Evolutionary conservation across 2,888 invertebrate species (phyloP).

Genomic region (Nephrotoma flavescens): DNA sequence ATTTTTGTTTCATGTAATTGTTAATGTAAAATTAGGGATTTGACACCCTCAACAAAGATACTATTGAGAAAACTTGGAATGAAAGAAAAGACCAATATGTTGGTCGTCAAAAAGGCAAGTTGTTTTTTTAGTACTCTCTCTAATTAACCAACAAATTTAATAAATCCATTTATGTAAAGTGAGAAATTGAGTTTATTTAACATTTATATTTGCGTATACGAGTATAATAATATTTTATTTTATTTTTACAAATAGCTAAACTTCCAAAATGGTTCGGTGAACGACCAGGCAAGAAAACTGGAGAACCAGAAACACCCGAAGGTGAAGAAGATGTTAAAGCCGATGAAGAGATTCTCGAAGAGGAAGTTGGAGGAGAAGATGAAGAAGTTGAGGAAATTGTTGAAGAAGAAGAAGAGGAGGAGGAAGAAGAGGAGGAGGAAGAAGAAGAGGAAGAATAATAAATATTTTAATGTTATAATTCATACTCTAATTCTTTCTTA

Average conservation of each 20-base stretch:
- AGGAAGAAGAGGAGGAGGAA: slow-evolving; percentile 31
- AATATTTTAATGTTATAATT: slow-evolving; percentile 16
- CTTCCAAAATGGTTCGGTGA: slow-evolving; percentile 94
- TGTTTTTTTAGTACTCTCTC: slow-evolving; percentile 11
- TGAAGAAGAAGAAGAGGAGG: slow-evolving; percentile 49
- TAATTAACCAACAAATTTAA: neutral
- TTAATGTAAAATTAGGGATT: slow-evolving; percentile 51
- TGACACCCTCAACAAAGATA: slow-evolving; percentile 70
- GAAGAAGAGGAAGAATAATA: slow-evolving; percentile 29
- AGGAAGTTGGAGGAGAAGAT: slow-evolving; percentile 61
- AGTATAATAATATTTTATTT: neutral
- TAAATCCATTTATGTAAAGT: slow-evolving; percentile 7
- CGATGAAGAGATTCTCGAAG: slow-evolving; percentile 53
- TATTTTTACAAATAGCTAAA: slow-evolving; percentile 48
- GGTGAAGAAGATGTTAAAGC: slow-evolving; percentile 79
- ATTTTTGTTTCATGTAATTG: neutral
- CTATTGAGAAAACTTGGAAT: slow-evolving; percentile 73
- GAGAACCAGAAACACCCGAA: slow-evolving; percentile 78
- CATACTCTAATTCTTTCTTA: slow-evolving; percentile 1
- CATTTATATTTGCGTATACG: neutral
- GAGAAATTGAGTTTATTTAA: neutral
- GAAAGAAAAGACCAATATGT: slow-evolving; percentile 78
- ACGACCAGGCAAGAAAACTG: slow-evolving; percentile 83
- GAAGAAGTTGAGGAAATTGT: slow-evolving; percentile 63
- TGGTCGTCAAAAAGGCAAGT: slow-evolving; percentile 80